Conservation (phyloP, 2,113 vertebrate genomes). For the Podarcis cretensis region DNA sequence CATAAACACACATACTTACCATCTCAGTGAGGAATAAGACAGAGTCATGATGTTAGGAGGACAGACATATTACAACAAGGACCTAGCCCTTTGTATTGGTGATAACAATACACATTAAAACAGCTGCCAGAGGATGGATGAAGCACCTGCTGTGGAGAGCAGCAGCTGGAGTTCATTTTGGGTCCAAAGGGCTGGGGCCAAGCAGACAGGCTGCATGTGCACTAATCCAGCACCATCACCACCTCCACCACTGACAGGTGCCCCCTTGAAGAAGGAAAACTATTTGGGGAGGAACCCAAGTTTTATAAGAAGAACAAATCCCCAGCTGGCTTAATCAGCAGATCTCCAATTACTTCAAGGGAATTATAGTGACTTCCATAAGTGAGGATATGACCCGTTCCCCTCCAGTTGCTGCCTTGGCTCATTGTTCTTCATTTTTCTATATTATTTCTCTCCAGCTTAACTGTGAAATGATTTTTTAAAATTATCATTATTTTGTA, state of each 20-base stretch:
- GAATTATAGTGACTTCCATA: slow-evolving; percentile 34
- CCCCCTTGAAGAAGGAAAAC: slow-evolving; percentile 69
- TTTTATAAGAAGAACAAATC: slow-evolving; percentile 68
- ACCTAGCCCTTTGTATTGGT: slow-evolving; percentile 39
- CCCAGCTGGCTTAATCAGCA: slow-evolving; percentile 57
- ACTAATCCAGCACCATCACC: slow-evolving; percentile 73
- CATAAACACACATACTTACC: background rate
- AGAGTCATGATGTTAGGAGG: background rate
- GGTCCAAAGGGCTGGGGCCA: slow-evolving; percentile 68
- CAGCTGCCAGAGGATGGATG: slow-evolving; percentile 69
- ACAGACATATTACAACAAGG: background rate
- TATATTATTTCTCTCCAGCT: background rate
- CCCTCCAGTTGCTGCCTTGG: slow-evolving; percentile 23
- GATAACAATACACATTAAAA: slow-evolving; percentile 36
- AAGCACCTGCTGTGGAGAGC: slow-evolving; percentile 71
- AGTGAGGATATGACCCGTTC: slow-evolving; percentile 31
- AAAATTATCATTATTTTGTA: background rate
- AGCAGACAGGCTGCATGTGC: slow-evolving; percentile 68
- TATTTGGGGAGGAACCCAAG: slow-evolving; percentile 71
- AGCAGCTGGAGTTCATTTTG: slow-evolving; percentile 77
- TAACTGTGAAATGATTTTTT: slow-evolving; percentile 21
- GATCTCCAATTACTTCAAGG: slow-evolving; percentile 52
- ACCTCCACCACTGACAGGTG: slow-evolving; percentile 72
- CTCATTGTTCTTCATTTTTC: slow-evolving; percentile 24
- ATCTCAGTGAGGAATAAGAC: background rate